phyloP scores from a whole-genome alignment of 2,888 invertebrate genomes.

The Neria commutata region DNA sequence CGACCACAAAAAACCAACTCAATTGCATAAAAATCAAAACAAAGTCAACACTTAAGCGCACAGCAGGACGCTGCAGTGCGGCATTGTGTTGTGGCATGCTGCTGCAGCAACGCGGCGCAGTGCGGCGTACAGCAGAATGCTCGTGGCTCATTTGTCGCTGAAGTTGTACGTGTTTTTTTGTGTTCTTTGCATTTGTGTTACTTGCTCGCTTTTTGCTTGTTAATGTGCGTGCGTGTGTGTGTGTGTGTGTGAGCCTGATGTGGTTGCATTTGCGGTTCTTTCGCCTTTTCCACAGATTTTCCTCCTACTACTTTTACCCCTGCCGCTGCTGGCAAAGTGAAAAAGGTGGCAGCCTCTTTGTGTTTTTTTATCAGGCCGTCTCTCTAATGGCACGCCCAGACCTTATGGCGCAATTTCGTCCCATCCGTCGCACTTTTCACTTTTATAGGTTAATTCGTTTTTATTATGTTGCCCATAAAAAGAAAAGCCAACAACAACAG shows the following conservation, averaged over 20 bases:
- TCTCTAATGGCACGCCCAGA: slow-evolving; percentile 45
- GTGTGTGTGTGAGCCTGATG: not conserved
- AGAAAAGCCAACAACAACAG: slow-evolving; percentile 30
- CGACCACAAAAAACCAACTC: not conserved
- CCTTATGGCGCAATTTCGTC: slow-evolving; percentile 52
- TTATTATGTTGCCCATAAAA: slow-evolving; percentile 57
- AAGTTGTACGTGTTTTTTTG: slow-evolving; percentile 20
- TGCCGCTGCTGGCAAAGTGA: slow-evolving; percentile 4
- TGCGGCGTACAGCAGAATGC: not conserved
- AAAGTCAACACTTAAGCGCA: slow-evolving; percentile 47
- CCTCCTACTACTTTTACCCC: not conserved
- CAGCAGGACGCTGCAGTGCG: slow-evolving; percentile 38
- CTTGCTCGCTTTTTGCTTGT: not conserved
- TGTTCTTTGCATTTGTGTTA: slow-evolving; percentile 15
- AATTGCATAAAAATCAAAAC: slow-evolving; percentile 32
- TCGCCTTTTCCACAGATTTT: not conserved
- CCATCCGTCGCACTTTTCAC: slow-evolving; percentile 47
- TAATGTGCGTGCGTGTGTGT: not conserved
- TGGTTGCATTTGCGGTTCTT: not conserved
- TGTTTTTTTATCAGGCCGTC: not conserved
- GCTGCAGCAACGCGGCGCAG: no score
- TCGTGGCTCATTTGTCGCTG: slow-evolving; percentile 45
- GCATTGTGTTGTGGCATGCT: no score
- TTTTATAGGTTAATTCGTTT: slow-evolving; percentile 59
- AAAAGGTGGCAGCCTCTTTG: slow-evolving; percentile 7